Conservation (phyloP, 2,113 vertebrate genomes). For the Myxocyprinus asiaticus region DNA sequence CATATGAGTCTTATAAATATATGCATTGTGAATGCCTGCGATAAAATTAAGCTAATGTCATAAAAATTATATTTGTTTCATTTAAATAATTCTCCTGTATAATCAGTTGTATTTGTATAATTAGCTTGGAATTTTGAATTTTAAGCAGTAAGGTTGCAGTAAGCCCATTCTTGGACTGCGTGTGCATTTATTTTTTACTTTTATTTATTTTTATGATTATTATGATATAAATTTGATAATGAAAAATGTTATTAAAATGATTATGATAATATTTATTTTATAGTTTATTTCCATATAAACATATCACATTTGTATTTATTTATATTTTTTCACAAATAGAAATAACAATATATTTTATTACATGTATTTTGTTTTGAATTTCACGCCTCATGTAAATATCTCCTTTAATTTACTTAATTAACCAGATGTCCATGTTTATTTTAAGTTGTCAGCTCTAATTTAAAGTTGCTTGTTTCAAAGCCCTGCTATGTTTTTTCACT, state of each 20-base stretch:
- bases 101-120: background rate
- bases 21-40: conserved; percentile 37
- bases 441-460: conserved; percentile 77
- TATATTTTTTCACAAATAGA: conserved; percentile 16
- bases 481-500: conserved; percentile 72
- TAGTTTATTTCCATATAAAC: background rate
- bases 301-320: conserved; percentile 19
- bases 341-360: conserved; percentile 13
- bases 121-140: too few species aligned
- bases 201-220: background rate
- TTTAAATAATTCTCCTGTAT: conserved; percentile 3
- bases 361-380: conserved; percentile 53
- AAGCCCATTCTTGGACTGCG: background rate
- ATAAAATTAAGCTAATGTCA: background rate
- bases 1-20: conserved; percentile 42
- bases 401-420: conserved; percentile 77
- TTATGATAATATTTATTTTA: background rate
- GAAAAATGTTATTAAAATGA: conserved; percentile 57
- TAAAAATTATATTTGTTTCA: conserved; percentile 22
- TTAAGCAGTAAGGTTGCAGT: too few species aligned
- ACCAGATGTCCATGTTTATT: conserved; percentile 74
- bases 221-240: conserved; percentile 65
- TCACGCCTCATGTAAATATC: conserved; percentile 69
- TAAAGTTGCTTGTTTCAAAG: conserved; percentile 73
- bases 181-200: background rate